Percentiles rank a stretch among this genome's conserved stretches.
These are phyloP conservation scores for Triplophysa rosa DNA, from an alignment of 2,113 vertebrate genomes.

Conservation along the genomic window DNA sequence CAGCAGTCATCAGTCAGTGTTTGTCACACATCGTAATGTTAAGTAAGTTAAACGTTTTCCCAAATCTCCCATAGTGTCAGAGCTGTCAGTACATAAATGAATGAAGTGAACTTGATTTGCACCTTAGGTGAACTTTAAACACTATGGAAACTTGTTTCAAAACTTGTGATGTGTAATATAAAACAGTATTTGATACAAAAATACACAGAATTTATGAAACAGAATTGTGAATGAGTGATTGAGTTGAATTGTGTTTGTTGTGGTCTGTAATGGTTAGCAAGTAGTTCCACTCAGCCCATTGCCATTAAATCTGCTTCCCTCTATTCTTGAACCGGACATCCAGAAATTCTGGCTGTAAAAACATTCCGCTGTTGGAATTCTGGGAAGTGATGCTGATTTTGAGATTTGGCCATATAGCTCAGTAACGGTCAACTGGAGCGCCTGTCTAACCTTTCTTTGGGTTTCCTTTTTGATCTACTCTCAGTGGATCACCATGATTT, in stretches of 20 bases:
- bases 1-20: no score
- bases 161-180: not conserved
- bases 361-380: constrained; percentile 29
- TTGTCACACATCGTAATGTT: not conserved
- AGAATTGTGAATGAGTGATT: not conserved
- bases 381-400: constrained; percentile 28
- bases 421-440: not conserved
- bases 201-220: not conserved
- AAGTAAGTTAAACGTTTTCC: constrained; percentile 8
- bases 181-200: not conserved
- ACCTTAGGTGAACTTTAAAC: constrained; percentile 15
- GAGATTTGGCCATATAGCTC: constrained; percentile 12
- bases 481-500: constrained; percentile 32
- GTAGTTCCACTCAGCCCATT: not conserved
- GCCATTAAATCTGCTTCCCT: constrained; percentile 13
- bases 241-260: not conserved
- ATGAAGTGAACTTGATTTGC: not conserved
- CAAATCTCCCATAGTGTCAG: not conserved
- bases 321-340: constrained; percentile 9
- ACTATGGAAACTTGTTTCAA: constrained; percentile 31
- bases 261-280: not conserved
- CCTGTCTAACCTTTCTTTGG: constrained; percentile 13
- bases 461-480: constrained; percentile 38
- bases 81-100: not conserved
- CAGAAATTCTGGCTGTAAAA: constrained; percentile 24